Base-by-base conservation (phyloP, 2,888 invertebrate species). In the Drosophila siamana region DNA sequence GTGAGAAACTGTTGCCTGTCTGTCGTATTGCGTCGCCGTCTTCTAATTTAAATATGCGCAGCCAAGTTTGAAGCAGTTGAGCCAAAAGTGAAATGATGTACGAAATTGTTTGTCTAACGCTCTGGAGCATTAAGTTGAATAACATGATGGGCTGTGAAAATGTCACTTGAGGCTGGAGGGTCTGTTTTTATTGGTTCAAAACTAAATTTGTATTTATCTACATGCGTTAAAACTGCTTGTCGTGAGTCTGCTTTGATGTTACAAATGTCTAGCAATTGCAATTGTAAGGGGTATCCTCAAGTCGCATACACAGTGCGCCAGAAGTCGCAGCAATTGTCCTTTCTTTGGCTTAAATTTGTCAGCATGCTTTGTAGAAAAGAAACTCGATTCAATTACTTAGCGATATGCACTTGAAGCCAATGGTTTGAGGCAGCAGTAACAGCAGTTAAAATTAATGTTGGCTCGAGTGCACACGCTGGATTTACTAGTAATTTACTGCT, bases 311-410 rank as follows among this genome's bases (percentile, higher is more conserved):
- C 6, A 30, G 24, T 8, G 16, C 24, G 1, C 9, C 36, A n/a
- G 22, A 38, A 11, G 22, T 6, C 9, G 13, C 30, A 8, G 2
- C 30, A 48, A 36, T 52, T 60, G 59, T 69, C 44, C 59, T 74
- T 74, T 69, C 36, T 41, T 43, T 13, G 28, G 30, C 52, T 60
- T 56, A 59, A 70, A 48, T 57, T 63, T 48, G 41, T 15, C 46
- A 38, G 69, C 48, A 54, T 63, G 55, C 52, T 43, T 60, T 24
- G 16, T 56, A 36, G 33, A 44, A 66, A 52, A 66, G 68, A 38
- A 68, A 59, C 64, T 73, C 68, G 62, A 73, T 73, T 80, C 80
- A 77, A 78, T 77, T 77, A 78, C 80, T 78, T 80, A 80, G 73
- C 73, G 66, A 72, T 61, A 72, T 61, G 52, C 67, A 59, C 62